Base-by-base conservation (phyloP, 2,888 invertebrate genomes). In the Chirona hameri region DNA sequence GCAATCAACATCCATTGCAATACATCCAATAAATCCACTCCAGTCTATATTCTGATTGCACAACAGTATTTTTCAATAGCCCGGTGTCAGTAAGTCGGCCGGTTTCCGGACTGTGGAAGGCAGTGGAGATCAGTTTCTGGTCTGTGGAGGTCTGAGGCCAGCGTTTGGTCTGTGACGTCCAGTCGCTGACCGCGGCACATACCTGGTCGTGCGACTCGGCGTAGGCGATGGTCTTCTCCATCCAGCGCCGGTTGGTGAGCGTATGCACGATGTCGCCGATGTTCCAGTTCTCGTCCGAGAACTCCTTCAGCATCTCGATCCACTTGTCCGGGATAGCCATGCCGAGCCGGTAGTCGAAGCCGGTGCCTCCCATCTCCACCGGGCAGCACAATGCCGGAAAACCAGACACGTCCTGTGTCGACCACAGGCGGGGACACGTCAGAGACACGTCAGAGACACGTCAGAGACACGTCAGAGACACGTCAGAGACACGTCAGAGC, bases 261-360 rank as follows among this genome's bases (percentile, higher is more conserved):
- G 97, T 98, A 89, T 96, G 96, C 2, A 96, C 93, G 83, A 99
- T 92, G 86, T 97, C 92, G 0, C 93, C 94, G 86, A 99, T 92
- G 87, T 95, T 91, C 99, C 99, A 99, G 86, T 97, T 92, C 85
- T 99, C 99, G 88, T 99, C 99, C 81, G 90, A 90, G 57, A 85
- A 83, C 82, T 89, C 85, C 82, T 96, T 96, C 1, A 96, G 89
- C 85, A 95, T 88, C 88, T 96, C 93, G 87, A 99, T 99, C 99
- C 99, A 99, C 90, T 95, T 97, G 89, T 99, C 99, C 0, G 99
- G 99, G 86, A 99, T 95, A 48, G 99, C 97, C 99, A 99, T 99
- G 29, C 94, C 98, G 82, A 99, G 91, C n/a, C 99, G 93, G 90
- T 95, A 96, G 88, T 99, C 99, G 89, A 99, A 99, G 12, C 99